Conservation (phyloP, 2,888 invertebrate genomes). For the Chelonus formosanus region DNA sequence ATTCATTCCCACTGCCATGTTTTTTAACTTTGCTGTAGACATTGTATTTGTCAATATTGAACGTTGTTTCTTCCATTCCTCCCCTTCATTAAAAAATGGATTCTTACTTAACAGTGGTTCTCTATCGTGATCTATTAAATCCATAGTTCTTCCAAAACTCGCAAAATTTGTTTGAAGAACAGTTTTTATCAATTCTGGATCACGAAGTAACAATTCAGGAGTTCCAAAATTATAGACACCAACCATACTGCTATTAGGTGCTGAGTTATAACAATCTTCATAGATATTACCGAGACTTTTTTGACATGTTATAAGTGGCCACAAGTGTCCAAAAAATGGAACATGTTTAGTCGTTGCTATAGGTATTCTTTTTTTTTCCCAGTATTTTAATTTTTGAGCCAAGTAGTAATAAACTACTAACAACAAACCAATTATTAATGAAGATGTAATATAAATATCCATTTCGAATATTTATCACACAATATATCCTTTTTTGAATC, state of each 20-base stretch:
- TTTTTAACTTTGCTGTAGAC: conserved; percentile 35
- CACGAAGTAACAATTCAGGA: conserved; percentile 6
- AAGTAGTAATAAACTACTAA: conserved; percentile 1
- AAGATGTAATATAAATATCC: not conserved
- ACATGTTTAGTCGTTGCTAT: conserved; percentile 22
- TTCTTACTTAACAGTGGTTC: conserved; percentile 50
- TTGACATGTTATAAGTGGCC: conserved; percentile 14
- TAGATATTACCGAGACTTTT: conserved; percentile 27
- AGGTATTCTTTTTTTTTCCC: conserved; percentile 43
- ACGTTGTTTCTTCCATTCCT: conserved; percentile 46
- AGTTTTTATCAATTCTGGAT: conserved; percentile 49
- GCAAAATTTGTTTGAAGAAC: conserved; percentile 49
- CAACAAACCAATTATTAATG: not conserved
- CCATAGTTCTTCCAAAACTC: conserved; percentile 48
- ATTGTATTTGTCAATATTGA: conserved; percentile 32
- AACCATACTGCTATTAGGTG: conserved; percentile 13
- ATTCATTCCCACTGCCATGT: conserved; percentile 41
- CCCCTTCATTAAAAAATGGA: conserved; percentile 51
- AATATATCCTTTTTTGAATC: too few relatives aligned
- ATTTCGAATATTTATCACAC: not conserved
- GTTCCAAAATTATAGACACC: conserved; percentile 6
- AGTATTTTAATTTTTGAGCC: conserved; percentile 31
- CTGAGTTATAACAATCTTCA: conserved; percentile 1
- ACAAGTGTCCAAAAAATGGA: conserved; percentile 45
- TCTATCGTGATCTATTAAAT: conserved; percentile 12